These are phyloP conservation scores for Etheostoma spectabile DNA, from an alignment of 2,113 vertebrate species.

Conservation along the genomic window DNA sequence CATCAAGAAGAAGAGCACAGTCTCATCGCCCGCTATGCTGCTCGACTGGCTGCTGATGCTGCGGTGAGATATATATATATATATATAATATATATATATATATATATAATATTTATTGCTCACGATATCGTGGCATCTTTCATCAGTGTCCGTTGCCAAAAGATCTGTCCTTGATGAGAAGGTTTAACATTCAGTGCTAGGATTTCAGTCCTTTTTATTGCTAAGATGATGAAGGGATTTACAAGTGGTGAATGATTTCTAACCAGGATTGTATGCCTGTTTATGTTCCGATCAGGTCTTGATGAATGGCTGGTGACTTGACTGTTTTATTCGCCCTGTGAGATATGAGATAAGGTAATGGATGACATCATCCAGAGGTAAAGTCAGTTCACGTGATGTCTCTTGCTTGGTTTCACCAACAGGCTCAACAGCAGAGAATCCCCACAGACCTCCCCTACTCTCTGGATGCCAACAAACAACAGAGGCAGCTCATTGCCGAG, in stretches of 20 bases:
- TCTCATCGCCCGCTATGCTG: conserved; percentile 97
- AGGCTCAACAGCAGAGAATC: conserved; percentile 90
- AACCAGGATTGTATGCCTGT: conserved; percentile 14
- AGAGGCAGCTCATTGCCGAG: conserved; percentile 97
- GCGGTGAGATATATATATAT: conserved; percentile 87
- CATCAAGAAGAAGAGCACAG: conserved; percentile 97
- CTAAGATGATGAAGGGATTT: conserved; percentile 29
- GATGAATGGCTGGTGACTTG: conserved; percentile 59
- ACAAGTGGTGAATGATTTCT: conserved; percentile 45
- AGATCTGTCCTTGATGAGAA: conserved; percentile 39
- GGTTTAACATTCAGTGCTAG: conserved; percentile 18
- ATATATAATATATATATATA: conserved; percentile 3
- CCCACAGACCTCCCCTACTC: conserved; percentile 93
- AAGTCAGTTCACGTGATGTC: conserved; percentile 53
- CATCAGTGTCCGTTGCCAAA: conserved; percentile 25
- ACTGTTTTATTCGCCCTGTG: conserved; percentile 50
- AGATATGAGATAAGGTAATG: conserved; percentile 51
- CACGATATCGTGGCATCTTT: conserved; percentile 38
- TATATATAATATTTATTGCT: conserved; percentile 40
- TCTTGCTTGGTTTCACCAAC: conserved; percentile 74
- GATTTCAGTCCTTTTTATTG: conserved; percentile 15
- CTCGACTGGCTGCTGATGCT: conserved; percentile 95
- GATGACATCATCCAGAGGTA: conserved; percentile 66
- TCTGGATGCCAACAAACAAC: conserved; percentile 97
- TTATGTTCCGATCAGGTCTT: conserved; percentile 49